A percentile compares a stretch with the other conserved stretches of the same genome.
phyloP scores from a whole-genome alignment of 2,888 invertebrate genomes.

The Aphrophora alni region DNA sequence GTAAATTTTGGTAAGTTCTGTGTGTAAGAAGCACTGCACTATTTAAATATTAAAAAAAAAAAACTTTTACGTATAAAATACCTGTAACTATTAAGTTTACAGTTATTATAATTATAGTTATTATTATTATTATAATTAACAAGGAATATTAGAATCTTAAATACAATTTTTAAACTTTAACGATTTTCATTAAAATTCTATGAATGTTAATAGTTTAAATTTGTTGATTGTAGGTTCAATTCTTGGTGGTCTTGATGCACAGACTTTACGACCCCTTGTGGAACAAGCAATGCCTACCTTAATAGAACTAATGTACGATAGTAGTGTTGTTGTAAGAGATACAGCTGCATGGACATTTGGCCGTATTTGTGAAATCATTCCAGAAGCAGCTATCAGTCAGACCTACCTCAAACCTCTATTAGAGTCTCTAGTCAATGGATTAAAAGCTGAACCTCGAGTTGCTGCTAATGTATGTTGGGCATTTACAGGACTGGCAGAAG shows the following conservation, averaged over 20 bases:
- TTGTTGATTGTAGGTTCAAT: slow-evolving; percentile 71
- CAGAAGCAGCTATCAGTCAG: slow-evolving; percentile 91
- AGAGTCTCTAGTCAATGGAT: slow-evolving; percentile 81
- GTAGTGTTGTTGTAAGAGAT: slow-evolving; percentile 92
- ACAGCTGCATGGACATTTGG: slow-evolving; percentile 99
- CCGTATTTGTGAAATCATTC: slow-evolving; percentile 95
- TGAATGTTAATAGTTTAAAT: too few relatives aligned
- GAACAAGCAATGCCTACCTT: slow-evolving; percentile 97
- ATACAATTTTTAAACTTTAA: too few relatives aligned
- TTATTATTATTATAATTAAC: too few relatives aligned
- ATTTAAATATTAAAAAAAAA: too few relatives aligned
- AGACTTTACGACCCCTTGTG: slow-evolving; percentile 88
- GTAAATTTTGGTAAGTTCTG: too few relatives aligned
- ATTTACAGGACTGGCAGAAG: slow-evolving; percentile 92
- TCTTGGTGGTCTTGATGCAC: slow-evolving; percentile 87
- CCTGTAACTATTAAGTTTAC: too few relatives aligned
- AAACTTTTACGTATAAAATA: too few relatives aligned
- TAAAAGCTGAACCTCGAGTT: slow-evolving; percentile 93
- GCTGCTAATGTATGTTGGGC: slow-evolving; percentile 99
- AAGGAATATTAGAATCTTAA: too few relatives aligned
- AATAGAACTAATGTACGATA: slow-evolving; percentile 93
- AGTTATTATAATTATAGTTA: too few relatives aligned
- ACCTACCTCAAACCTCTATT: slow-evolving; percentile 80
- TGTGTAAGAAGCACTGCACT: too few relatives aligned
- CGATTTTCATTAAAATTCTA: too few relatives aligned